Evolutionary conservation across 2,888 invertebrate species (phyloP).

Genomic region (Scaptomyza reducta): DNA sequence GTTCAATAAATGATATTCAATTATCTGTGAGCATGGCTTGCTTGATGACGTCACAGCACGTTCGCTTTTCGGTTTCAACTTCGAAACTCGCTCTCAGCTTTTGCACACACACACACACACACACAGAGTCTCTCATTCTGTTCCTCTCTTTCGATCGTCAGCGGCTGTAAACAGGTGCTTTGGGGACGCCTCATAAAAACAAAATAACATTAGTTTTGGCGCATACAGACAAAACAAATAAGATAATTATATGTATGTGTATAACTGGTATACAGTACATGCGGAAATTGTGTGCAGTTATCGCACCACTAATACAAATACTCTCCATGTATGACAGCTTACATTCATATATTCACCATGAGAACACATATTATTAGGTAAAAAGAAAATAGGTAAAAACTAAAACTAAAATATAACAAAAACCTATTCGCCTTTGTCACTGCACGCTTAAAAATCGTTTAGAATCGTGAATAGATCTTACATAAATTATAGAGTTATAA

Average conservation of each 20-base stretch:
- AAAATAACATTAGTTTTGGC: conserved; percentile 18
- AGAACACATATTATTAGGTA: conserved; percentile 34
- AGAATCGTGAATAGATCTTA: neutral
- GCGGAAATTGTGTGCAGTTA: conserved; percentile 43
- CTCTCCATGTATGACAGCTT: conserved; percentile 4
- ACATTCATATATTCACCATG: conserved; percentile 40
- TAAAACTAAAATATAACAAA: neutral
- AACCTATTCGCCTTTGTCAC: conserved; percentile 4
- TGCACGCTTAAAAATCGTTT: neutral
- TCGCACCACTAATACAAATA: conserved; percentile 34
- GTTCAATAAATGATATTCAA: neutral
- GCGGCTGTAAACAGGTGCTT: conserved; percentile 40
- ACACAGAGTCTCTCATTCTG: neutral
- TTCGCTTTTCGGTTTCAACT: neutral
- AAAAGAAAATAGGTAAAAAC: conserved; percentile 1
- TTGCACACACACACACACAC: conserved; percentile 1
- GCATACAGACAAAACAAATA: conserved; percentile 7
- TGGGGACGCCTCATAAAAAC: conserved; percentile 13
- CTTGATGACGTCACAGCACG: conserved; percentile 24
- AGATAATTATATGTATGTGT: conserved; percentile 25
- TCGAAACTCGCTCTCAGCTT: neutral
- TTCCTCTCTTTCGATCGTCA: conserved; percentile 2
- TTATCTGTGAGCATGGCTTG: conserved; percentile 13
- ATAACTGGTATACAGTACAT: conserved; percentile 5
- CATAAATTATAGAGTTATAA: neutral